Evolutionary conservation across 2,888 invertebrate genomes (phyloP).

Genomic region (Yponomeuta cagnagella): DNA sequence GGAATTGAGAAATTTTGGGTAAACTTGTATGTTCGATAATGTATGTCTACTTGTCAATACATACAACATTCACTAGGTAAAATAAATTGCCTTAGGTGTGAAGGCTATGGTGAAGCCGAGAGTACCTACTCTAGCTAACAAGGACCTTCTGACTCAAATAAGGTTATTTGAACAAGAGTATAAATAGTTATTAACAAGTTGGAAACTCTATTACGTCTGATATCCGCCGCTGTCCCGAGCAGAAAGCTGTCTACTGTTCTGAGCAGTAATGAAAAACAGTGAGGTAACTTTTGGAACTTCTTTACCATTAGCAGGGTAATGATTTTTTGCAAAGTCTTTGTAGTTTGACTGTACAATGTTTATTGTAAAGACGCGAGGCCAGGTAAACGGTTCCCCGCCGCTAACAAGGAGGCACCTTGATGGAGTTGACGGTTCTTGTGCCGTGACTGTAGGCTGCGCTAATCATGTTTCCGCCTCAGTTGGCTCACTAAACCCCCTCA

Average conservation of each 20-base stretch:
- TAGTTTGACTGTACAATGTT: not conserved
- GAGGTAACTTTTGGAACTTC: not conserved
- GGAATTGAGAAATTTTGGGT: too few species aligned
- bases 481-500: not conserved
- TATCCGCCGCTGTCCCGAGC: not conserved
- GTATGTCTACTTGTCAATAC: too few species aligned
- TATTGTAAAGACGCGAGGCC: not conserved
- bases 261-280: not conserved
- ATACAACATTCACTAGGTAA: too few species aligned
- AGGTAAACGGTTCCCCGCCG: not conserved
- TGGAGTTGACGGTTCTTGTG: not conserved
- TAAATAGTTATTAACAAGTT: conserved; percentile 2
- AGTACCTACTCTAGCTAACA: too few species aligned
- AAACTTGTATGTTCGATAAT: too few species aligned
- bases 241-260: not conserved
- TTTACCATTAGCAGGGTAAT: not conserved
- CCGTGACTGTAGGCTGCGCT: not conserved
- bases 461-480: conserved; percentile 8
- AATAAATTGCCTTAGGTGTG: too few species aligned
- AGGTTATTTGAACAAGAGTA: not conserved
- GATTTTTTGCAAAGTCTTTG: not conserved
- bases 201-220: conserved; percentile 1
- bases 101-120: too few species aligned
- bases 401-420: not conserved
- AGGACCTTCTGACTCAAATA: not conserved